Conservation (phyloP, 2,797 vertebrate genomes). For the Pempheris klunzingeri region DNA sequence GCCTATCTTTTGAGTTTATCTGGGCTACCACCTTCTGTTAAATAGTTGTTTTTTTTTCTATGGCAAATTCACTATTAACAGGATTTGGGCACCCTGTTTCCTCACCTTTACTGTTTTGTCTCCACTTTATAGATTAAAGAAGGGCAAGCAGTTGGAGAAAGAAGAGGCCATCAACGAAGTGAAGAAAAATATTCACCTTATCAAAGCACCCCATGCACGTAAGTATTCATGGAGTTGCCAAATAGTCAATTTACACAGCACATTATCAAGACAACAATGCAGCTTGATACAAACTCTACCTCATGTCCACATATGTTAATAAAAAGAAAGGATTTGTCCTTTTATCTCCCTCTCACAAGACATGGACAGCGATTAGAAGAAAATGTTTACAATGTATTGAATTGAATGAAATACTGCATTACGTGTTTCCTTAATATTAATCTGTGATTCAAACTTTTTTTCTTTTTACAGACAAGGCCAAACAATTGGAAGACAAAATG, state of each 20-base stretch:
- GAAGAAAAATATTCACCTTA: constrained; percentile 97
- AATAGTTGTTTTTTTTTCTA: not conserved
- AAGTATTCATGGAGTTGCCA: constrained; percentile 16
- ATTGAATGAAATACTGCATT: not conserved
- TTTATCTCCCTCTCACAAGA: not conserved
- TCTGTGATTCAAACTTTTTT: not conserved
- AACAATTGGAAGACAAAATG: constrained; percentile 96
- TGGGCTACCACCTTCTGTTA: not conserved
- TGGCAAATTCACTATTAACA: not conserved
- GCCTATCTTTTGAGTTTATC: not conserved
- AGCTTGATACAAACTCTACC: not conserved
- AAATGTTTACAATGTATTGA: not conserved
- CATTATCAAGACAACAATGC: not conserved
- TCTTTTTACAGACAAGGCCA: constrained; percentile 87
- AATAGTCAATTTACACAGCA: not conserved
- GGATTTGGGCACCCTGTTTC: not conserved
- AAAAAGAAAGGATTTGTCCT: not conserved
- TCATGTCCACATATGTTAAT: not conserved
- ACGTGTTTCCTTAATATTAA: not conserved
- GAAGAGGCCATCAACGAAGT: constrained; percentile 94
- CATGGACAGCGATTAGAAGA: not conserved
- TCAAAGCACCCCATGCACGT: constrained; percentile 95
- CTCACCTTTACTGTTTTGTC: constrained; percentile 4
- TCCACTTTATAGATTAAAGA: constrained; percentile 88
- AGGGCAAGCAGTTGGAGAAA: constrained; percentile 94